Evolutionary conservation across 2,888 invertebrate genomes (phyloP).

Genomic region (Tortrix viridana): DNA sequence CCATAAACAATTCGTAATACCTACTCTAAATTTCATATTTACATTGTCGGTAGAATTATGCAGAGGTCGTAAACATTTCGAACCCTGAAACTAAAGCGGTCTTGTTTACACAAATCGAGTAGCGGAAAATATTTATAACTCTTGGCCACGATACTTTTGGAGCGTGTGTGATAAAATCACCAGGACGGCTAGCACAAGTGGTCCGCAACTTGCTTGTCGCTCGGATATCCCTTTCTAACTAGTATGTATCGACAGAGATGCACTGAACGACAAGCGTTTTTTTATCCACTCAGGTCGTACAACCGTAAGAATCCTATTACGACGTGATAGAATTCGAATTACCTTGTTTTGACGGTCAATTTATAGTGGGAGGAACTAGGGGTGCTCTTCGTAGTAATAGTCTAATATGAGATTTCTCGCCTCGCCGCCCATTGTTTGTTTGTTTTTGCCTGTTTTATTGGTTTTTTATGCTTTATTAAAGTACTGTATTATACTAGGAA

Average conservation of each 20-base stretch:
- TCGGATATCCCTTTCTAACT: too few species aligned
- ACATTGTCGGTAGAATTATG: too few species aligned
- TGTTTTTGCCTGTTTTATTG: slow-evolving; percentile 45
- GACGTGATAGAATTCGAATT: slow-evolving; percentile 47
- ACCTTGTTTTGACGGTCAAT: slow-evolving; percentile 38
- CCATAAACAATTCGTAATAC: too few species aligned
- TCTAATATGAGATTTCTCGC: slow-evolving; percentile 64
- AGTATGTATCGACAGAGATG: too few species aligned
- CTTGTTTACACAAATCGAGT: slow-evolving; percentile 47
- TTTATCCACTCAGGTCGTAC: too few species aligned
- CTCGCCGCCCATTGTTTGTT: slow-evolving; percentile 55
- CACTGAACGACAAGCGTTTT: too few species aligned
- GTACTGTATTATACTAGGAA: neutral
- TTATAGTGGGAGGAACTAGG: slow-evolving; percentile 44
- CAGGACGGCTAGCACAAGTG: too few species aligned
- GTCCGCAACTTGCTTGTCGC: too few species aligned
- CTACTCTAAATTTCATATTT: too few species aligned
- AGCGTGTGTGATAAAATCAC: slow-evolving; percentile 61
- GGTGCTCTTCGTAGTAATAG: slow-evolving; percentile 61
- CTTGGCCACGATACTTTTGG: slow-evolving; percentile 59
- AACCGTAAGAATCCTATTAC: slow-evolving; percentile 44
- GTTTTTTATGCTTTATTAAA: slow-evolving; percentile 3
- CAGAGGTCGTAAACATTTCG: neutral
- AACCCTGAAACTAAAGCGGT: slow-evolving; percentile 49
- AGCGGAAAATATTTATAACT: slow-evolving; percentile 62